These are phyloP conservation scores for Epinephelus awoara DNA, from an alignment of 2,797 vertebrate genomes.

Conservation along the genomic window DNA sequence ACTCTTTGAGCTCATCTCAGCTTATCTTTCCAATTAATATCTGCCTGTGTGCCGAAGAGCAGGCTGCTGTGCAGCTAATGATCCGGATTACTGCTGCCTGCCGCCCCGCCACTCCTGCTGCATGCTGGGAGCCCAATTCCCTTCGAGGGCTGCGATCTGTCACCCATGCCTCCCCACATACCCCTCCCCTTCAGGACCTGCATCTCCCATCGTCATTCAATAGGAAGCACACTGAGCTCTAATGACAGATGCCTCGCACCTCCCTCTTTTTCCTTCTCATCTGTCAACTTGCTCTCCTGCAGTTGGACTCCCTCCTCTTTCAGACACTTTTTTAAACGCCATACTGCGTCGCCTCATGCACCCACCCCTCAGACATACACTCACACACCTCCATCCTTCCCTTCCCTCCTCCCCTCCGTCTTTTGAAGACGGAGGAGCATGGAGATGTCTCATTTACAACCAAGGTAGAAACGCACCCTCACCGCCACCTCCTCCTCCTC, in stretches of 20 bases:
- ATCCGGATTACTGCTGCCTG: constrained; percentile 82
- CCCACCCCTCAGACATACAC: constrained; percentile 31
- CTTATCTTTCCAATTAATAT: constrained; percentile 88
- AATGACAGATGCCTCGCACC: constrained; percentile 64
- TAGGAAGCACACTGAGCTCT: constrained; percentile 69
- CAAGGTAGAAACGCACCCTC: constrained; percentile 71
- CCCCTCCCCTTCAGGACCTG: constrained; percentile 43
- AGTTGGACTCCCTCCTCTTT: constrained; percentile 47
- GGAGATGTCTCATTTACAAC: constrained; percentile 83
- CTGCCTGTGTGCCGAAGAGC: constrained; percentile 77
- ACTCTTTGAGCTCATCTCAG: constrained; percentile 80
- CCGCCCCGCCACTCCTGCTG: constrained; percentile 68
- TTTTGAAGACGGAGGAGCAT: constrained; percentile 63
- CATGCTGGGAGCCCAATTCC: constrained; percentile 79
- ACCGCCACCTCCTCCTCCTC: constrained; percentile 57
- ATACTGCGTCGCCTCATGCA: constrained; percentile 24
- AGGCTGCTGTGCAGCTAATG: constrained; percentile 83
- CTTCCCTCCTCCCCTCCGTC: constrained; percentile 25
- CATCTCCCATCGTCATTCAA: constrained; percentile 64
- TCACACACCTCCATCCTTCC: constrained; percentile 18
- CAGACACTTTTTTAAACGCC: constrained; percentile 51
- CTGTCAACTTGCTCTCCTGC: constrained; percentile 62
- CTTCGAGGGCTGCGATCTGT: constrained; percentile 77
- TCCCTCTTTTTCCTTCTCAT: constrained; percentile 64
- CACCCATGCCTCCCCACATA: constrained; percentile 60